These are phyloP conservation scores for Arctocebus calabarensis DNA, from an alignment of 2,797 vertebrate genomes.

Conservation along the genomic window DNA sequence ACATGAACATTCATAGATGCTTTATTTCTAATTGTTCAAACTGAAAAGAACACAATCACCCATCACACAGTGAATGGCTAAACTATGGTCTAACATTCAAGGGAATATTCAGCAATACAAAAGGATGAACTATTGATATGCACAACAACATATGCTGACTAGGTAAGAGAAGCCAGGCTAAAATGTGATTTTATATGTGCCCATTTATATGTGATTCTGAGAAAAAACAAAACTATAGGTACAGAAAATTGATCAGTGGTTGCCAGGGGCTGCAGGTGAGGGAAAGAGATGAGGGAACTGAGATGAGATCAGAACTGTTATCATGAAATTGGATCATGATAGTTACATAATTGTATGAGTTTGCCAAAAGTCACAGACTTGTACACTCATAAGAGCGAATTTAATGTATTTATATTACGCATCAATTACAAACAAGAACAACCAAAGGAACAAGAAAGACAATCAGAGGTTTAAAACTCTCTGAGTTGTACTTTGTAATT, in stretches of 20 bases:
- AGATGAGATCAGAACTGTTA: neutral
- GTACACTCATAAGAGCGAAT: neutral
- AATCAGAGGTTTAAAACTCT: neutral
- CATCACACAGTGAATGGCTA: neutral
- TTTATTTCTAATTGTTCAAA: neutral
- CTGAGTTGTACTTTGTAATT: neutral
- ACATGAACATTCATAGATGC: neutral
- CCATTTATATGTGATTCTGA: neutral
- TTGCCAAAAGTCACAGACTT: neutral
- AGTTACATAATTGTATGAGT: neutral
- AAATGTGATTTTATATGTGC: neutral
- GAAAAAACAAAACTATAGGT: neutral
- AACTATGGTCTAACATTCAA: neutral
- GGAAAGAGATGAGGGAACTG: fast-evolving
- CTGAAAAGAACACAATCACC: neutral
- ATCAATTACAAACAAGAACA: neutral
- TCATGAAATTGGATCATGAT: neutral
- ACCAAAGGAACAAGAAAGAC: neutral
- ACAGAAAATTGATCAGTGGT: neutral
- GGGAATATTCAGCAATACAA: neutral
- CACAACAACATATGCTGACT: neutral
- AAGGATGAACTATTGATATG: neutral
- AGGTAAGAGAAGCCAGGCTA: neutral
- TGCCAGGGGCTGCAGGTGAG: fast-evolving
- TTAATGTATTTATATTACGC: neutral